Conservation (phyloP, 2,888 invertebrate genomes). For the Hymenopus coronatus region DNA sequence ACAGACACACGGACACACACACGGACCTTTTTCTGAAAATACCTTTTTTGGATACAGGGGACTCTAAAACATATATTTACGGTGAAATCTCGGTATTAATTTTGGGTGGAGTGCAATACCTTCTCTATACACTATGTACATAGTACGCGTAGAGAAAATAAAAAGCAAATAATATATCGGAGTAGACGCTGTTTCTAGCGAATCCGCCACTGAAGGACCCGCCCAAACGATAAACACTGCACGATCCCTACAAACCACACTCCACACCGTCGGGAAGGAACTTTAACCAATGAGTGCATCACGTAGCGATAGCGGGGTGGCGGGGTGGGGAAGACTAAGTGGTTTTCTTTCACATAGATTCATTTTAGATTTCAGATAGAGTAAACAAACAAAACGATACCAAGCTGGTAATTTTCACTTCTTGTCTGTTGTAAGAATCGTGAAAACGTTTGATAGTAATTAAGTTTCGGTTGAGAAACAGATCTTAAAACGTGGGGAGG, state of each 20-base stretch:
- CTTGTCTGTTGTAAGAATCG: background rate
- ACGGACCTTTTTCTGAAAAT: too few relatives aligned
- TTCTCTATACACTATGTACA: too few relatives aligned
- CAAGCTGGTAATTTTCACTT: background rate
- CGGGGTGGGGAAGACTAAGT: background rate
- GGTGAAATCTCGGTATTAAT: too few relatives aligned
- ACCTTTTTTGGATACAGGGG: too few relatives aligned
- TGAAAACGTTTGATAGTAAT: background rate
- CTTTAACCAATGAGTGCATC: background rate
- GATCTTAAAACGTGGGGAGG: background rate
- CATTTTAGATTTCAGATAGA: background rate
- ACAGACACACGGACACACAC: too few relatives aligned
- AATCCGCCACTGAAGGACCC: background rate
- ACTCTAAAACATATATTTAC: too few relatives aligned
- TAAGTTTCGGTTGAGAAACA: background rate
- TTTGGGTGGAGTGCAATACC: too few relatives aligned
- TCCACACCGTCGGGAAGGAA: background rate
- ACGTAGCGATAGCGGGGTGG: background rate
- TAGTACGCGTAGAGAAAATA: too few relatives aligned
- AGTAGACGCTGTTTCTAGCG: background rate
- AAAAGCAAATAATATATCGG: too few relatives aligned
- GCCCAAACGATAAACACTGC: background rate
- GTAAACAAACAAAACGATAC: background rate
- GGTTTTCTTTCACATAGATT: background rate
- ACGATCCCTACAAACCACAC: background rate